Base-by-base conservation (phyloP, 2,888 invertebrate genomes). In the Coenonympha glycerion region DNA sequence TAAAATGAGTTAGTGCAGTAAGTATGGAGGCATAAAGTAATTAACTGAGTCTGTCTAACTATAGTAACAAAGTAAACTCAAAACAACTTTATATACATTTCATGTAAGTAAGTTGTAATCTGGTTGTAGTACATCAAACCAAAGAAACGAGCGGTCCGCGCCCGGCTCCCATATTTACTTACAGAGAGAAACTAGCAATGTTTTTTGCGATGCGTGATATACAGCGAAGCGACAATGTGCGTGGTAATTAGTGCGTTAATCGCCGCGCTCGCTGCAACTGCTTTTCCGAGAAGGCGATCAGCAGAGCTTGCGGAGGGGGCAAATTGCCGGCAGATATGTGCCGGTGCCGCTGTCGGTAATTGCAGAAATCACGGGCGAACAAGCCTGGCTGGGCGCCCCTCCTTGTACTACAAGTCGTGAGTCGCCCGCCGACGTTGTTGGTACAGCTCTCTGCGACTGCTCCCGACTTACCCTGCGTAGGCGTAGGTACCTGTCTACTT, bases 241-340 rank as follows among this genome's bases (percentile, higher is more conserved):
- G 63, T 58, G 60, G 71, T 76, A 82, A 85, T 84, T 85, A 85
- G 81, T 76, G 70, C 79, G 72, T 80, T 84, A 83, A 85, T 82
- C 79, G 73, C 67, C 66, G 70, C 74, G 65, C 65, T 76, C 76
- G 79, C 77, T 82, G 82, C 81, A 80, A 80, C 79, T 70, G 71
- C 64, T 69, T 67, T 86, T 86, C 86, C 70, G 66, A 79, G 86
- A 86, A 87, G 60, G 66, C 77, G 78, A 79, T 81, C 83, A 79
- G 64, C 67, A 72, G 64, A 68, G 78, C 73, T 74, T 68, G 74
- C 76, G 70, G 60, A 68, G 71, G 47, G 76, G 73, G 83, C 82
- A 85, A 85, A 83, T 86, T 84, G 76, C 82, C 71, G 73, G 64
- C 80, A 83, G 83, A 83, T 85, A 84, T 82, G 81, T 81, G 80